These are phyloP conservation scores for Andrena minutula DNA, from an alignment of 2,888 invertebrate genomes.

Conservation along the genomic window DNA sequence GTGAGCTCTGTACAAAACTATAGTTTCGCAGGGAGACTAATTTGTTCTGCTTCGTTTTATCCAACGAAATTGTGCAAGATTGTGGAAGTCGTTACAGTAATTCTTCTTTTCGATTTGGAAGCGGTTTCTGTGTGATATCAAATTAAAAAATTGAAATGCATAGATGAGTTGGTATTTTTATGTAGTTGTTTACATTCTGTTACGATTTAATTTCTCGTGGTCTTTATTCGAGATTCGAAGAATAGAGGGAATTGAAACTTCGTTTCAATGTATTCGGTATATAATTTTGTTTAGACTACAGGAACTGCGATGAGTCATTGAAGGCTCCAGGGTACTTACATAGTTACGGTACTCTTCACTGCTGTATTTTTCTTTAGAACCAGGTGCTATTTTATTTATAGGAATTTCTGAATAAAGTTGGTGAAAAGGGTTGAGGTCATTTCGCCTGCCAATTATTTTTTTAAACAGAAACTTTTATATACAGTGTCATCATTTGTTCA, in stretches of 20 bases:
- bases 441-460: background rate
- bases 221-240: constrained; percentile 28
- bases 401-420: background rate
- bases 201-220: constrained; percentile 1
- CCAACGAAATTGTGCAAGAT: no score
- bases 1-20: background rate
- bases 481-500: no score
- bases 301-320: background rate
- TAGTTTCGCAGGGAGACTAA: no score
- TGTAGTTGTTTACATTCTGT: background rate
- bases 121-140: no score
- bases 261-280: background rate
- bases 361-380: background rate
- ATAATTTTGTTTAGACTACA: background rate
- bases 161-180: no score
- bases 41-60: no score
- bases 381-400: constrained; percentile 19
- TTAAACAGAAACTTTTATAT: background rate
- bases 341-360: background rate
- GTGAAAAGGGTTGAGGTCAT: constrained; percentile 26
- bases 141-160: no score
- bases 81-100: no score
- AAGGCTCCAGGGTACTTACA: background rate
- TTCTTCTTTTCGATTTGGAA: no score
- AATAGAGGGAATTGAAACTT: background rate